Evolutionary conservation across 2,888 invertebrate species (phyloP), one percentile per base, ranked within the genome.

Genomic region (Sicus ferrugineus): DNA sequence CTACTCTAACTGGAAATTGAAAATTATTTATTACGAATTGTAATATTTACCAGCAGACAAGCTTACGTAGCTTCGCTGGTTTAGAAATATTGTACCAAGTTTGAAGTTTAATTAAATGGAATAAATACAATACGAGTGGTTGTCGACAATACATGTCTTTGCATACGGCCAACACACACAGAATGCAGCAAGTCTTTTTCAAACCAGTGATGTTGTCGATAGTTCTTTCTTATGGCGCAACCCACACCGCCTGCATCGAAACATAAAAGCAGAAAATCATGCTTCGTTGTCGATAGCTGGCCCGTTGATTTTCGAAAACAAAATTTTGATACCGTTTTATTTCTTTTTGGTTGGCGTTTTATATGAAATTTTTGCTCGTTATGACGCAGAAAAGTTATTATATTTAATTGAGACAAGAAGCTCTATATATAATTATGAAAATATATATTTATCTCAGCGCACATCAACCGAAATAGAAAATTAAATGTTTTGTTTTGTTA

Each of bases 201-300:
- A 52, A 68, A 59, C n/a, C 50, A 31, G 68, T 50, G 48, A n/a
- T 50, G 52, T 62, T 61, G 61, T 28, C 68, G 34, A 52, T 68
- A 62, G 48, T 62, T 50, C 61, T 59, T 68, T 68, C 68, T 68
- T 68, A 63, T 63, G 63, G 54, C 54, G 50, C 58, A 65, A 69
- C 58, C 46, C 69, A 69, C 48, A 69, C 69, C 69, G 52, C 30
- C 65, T 59, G 28, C 34, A 65, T 38, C 69, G 34, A 69, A 69
- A 34, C 42, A 69, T 28, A 26, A 63, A 69, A 54, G 50, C 26
- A 65, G 59, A 58, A 69, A 65, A 69, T 46, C 65, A 69, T 34
- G 65, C 59, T 58, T 69, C 59, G 31, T 65, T 69, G 69, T 34
- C 69, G 50, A 65, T 69, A 65, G 65, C 69, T 69, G 59, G 58